Percentiles rank a stretch among this genome's conserved stretches.
phyloP scores from a whole-genome alignment of 2,888 invertebrate species.

The Drosophila borborema region DNA sequence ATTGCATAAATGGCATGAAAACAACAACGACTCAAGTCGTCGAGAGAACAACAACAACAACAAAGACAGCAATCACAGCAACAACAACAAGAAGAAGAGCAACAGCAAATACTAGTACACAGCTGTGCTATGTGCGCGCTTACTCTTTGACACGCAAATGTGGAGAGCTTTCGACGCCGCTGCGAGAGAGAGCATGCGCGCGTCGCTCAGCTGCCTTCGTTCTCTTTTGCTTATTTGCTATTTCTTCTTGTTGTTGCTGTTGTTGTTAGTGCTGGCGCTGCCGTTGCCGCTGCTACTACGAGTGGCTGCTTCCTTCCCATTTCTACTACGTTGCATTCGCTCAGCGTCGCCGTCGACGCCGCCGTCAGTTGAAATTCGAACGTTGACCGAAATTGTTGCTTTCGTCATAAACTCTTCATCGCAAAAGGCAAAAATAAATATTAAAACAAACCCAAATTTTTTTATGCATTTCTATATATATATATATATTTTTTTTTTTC shows the following conservation, averaged over 20 bases:
- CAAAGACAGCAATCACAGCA: conserved; percentile 8
- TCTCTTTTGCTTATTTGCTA: conserved; percentile 41
- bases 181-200: conserved; percentile 57
- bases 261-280: conserved; percentile 22
- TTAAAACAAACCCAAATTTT: conserved; percentile 20
- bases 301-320: conserved; percentile 65
- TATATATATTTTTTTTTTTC: conserved; percentile 14
- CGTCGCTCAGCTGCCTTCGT: conserved; percentile 49
- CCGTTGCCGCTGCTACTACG: conserved; percentile 28
- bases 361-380: conserved; percentile 75
- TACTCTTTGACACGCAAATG: conserved; percentile 53
- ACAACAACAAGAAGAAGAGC: conserved; percentile 22
- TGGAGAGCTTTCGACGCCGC: conserved; percentile 45
- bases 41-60: conserved; percentile 14
- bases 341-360: conserved; percentile 49
- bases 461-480: conserved; percentile 12
- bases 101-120: conserved; percentile 27
- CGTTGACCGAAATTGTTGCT: conserved; percentile 80
- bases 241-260: conserved; percentile 15
- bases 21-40: conserved; percentile 31
- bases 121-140: conserved; percentile 41
- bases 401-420: conserved; percentile 30
- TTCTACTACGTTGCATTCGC: conserved; percentile 68
- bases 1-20: conserved; percentile 66
- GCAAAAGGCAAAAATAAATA: conserved; percentile 24